Evolutionary conservation across 2,113 vertebrate genomes (phyloP).

Genomic region (Hippoglossus stenolepis): DNA sequence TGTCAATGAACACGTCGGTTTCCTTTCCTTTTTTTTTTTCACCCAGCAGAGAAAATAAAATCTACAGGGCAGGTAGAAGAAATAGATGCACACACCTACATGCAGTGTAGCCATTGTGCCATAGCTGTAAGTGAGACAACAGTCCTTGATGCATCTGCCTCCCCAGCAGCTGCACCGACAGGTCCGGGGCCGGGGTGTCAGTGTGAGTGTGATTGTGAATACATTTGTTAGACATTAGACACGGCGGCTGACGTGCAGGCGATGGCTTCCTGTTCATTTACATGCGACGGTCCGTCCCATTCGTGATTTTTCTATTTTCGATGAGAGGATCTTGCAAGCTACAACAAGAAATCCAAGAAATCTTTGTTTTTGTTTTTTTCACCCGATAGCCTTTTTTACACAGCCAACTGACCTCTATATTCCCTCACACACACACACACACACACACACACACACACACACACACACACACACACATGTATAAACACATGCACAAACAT

Average conservation of each 20-base stretch:
- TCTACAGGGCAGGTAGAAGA: constrained; percentile 37
- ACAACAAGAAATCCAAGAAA: not conserved
- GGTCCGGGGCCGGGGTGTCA: constrained; percentile 66
- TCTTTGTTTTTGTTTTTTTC: too few relatives aligned
- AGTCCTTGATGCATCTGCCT: constrained; percentile 54
- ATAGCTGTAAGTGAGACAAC: constrained; percentile 76
- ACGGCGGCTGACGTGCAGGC: constrained; percentile 59
- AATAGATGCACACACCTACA: constrained; percentile 74
- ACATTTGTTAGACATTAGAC: constrained; percentile 71
- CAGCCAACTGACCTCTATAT: constrained; percentile 15
- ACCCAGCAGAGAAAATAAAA: constrained; percentile 41
- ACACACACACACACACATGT: not conserved
- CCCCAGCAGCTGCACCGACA: constrained; percentile 72
- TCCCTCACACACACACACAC: not conserved
- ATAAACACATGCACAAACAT: constrained; percentile 15
- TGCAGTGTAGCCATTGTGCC: constrained; percentile 66
- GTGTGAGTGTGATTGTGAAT: constrained; percentile 70
- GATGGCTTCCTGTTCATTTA: constrained; percentile 54
- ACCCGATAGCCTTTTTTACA: not conserved
- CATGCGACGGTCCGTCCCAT: constrained; percentile 38
- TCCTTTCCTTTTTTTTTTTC: not conserved
- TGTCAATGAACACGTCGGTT: constrained; percentile 51
- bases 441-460: not conserved
- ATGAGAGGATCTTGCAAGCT: constrained; percentile 11
- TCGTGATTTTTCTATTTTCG: constrained; percentile 40